Conservation (phyloP, 2,113 vertebrate species). For the Muntiacus muntjak region DNA sequence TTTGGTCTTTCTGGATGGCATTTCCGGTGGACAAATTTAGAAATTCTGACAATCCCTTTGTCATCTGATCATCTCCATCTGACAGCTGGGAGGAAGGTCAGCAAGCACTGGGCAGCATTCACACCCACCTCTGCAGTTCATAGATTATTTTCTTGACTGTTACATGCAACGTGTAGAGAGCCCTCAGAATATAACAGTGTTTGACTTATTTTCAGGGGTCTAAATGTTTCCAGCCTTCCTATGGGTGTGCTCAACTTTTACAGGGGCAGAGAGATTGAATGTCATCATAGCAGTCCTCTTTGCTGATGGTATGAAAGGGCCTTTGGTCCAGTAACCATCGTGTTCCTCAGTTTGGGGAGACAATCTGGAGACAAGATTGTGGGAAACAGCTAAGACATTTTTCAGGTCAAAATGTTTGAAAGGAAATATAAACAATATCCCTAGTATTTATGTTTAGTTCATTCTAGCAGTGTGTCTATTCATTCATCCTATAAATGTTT, state of each 20-base stretch:
- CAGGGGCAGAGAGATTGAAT: constrained; percentile 73
- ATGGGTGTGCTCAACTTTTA: constrained; percentile 83
- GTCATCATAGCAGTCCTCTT: constrained; percentile 78
- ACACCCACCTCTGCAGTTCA: constrained; percentile 84
- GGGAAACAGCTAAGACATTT: neutral
- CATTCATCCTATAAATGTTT: neutral
- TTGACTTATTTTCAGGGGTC: constrained; percentile 75
- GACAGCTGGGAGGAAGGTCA: neutral
- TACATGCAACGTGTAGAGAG: constrained; percentile 82
- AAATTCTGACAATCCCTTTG: neutral
- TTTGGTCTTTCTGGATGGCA: constrained; percentile 81
- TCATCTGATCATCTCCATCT: neutral
- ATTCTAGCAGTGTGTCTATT: neutral
- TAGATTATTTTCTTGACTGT: constrained; percentile 83
- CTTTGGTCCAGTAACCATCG: constrained; percentile 82
- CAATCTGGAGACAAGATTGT: constrained; percentile 70
- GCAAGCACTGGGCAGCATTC: neutral
- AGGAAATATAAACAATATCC: neutral
- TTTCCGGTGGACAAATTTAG: constrained; percentile 80
- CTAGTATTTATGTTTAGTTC: neutral
- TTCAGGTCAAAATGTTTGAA: neutral
- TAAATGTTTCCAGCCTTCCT: constrained; percentile 81
- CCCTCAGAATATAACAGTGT: constrained; percentile 80
- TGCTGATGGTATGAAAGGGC: constrained; percentile 73
- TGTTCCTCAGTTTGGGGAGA: constrained; percentile 79